These are phyloP conservation scores for Eupeodes latifasciatus DNA, from an alignment of 2,888 invertebrate species.

Conservation along the genomic window DNA sequence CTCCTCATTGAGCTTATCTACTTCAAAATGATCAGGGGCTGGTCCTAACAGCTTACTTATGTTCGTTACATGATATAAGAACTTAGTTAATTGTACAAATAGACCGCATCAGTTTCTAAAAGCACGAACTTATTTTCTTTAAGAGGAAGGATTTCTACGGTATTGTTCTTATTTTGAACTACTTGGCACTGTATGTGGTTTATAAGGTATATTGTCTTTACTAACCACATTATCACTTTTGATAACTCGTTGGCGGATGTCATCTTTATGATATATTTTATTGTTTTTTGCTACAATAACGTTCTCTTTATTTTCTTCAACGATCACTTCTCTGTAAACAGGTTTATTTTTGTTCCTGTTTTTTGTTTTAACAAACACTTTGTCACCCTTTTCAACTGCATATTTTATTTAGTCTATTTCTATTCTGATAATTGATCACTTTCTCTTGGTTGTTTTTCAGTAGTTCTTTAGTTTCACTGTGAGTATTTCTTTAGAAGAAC, in stretches of 20 bases:
- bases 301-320: constrained; percentile 21
- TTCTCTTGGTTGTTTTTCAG: constrained; percentile 7
- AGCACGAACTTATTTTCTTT: constrained; percentile 20
- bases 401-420: constrained; percentile 10
- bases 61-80: constrained; percentile 6
- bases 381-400: constrained; percentile 16
- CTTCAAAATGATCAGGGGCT: constrained; percentile 5
- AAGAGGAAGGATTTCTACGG: constrained; percentile 22
- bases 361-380: constrained; percentile 22
- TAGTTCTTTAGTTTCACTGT: constrained; percentile 8
- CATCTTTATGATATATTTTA: background rate
- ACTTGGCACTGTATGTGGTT: constrained; percentile 7
- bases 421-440: constrained; percentile 13
- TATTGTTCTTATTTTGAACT: constrained; percentile 13
- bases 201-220: background rate
- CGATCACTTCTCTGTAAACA: background rate
- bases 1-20: background rate
- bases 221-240: no score
- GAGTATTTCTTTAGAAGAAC: constrained; percentile 18
- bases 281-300: constrained; percentile 16
- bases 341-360: constrained; percentile 10
- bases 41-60: constrained; percentile 1
- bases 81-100: background rate
- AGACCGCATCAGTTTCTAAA: constrained; percentile 14
- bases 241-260: no score